Evolutionary conservation across 2,113 vertebrate species (phyloP).

Genomic region (Ophthalmolycus amberensis): DNA sequence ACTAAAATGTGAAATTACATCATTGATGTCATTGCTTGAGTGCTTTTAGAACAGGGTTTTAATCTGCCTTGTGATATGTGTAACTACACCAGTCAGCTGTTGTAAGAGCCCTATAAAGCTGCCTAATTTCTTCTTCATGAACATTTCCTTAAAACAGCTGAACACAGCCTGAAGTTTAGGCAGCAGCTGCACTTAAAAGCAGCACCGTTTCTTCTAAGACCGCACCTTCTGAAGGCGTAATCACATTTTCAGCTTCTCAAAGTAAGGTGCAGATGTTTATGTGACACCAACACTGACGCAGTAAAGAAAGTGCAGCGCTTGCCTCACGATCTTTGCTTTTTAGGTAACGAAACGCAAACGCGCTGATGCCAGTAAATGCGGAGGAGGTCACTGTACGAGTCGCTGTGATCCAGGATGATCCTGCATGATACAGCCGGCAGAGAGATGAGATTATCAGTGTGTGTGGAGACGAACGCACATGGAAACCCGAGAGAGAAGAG

Average conservation of each 20-base stretch:
- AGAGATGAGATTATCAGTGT: slow-evolving; percentile 26
- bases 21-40: background rate
- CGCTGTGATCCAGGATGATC: background rate
- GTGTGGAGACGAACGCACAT: slow-evolving; percentile 12
- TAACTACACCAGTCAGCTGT: slow-evolving; percentile 1
- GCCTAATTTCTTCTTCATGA: background rate
- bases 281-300: background rate
- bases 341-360: slow-evolving; percentile 29
- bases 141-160: slow-evolving; percentile 15
- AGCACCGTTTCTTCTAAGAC: background rate
- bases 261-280: slow-evolving; percentile 37
- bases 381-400: slow-evolving; percentile 20
- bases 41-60: background rate
- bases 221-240: background rate
- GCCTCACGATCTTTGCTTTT: slow-evolving; percentile 22
- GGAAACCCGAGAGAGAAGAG: slow-evolving; percentile 10
- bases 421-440: slow-evolving; percentile 17
- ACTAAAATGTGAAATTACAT: background rate
- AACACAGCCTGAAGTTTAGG: background rate
- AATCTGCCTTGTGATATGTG: background rate
- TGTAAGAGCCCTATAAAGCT: slow-evolving; percentile 2
- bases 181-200: slow-evolving; percentile 1
- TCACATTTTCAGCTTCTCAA: slow-evolving; percentile 25
- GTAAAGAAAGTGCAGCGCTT: slow-evolving; percentile 26
- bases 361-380: slow-evolving; percentile 28